These are phyloP conservation scores for Lamprologus sp. DNA, from an alignment of 2,113 vertebrate genomes.

Conservation along the genomic window DNA sequence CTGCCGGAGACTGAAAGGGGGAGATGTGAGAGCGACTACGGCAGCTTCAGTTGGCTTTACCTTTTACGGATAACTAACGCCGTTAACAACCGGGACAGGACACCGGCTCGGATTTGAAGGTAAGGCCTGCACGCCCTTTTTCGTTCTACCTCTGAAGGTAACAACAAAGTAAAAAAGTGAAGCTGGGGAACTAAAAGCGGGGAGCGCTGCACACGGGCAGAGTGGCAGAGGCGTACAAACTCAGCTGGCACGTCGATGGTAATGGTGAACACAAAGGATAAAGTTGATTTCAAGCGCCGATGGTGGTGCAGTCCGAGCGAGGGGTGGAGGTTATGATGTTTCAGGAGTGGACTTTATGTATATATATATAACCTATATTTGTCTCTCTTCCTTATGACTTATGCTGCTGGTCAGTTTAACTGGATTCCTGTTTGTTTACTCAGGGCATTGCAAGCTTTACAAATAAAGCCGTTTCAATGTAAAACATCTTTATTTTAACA, in stretches of 20 bases:
- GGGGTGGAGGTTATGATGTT: not conserved
- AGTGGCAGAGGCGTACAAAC: not conserved
- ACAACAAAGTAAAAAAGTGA: slow-evolving; percentile 7
- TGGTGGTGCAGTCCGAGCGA: not conserved
- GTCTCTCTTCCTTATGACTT: not conserved
- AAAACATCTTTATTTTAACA: not conserved
- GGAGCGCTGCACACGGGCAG: not conserved
- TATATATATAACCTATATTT: not conserved
- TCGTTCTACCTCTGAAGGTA: not conserved
- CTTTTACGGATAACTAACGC: slow-evolving; percentile 34
- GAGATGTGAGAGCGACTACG: slow-evolving; percentile 10
- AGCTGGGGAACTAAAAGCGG: slow-evolving; percentile 7
- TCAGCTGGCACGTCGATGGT: not conserved
- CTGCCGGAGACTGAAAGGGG: slow-evolving; percentile 33
- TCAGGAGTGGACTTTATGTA: not conserved
- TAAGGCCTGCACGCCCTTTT: not conserved
- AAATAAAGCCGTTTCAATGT: not conserved
- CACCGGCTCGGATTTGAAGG: not conserved
- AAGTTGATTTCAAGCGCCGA: slow-evolving; percentile 25
- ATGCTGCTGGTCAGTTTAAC: not conserved
- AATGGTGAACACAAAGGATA: slow-evolving; percentile 19
- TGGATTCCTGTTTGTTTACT: not conserved
- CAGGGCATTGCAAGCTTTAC: not conserved
- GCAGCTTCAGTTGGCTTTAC: not conserved
- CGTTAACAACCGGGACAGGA: not conserved